A percentile compares a stretch with the other conserved stretches of the same genome.
phyloP scores from a whole-genome alignment of 2,797 vertebrate genomes.

The Alcedo quadribrachys region DNA sequence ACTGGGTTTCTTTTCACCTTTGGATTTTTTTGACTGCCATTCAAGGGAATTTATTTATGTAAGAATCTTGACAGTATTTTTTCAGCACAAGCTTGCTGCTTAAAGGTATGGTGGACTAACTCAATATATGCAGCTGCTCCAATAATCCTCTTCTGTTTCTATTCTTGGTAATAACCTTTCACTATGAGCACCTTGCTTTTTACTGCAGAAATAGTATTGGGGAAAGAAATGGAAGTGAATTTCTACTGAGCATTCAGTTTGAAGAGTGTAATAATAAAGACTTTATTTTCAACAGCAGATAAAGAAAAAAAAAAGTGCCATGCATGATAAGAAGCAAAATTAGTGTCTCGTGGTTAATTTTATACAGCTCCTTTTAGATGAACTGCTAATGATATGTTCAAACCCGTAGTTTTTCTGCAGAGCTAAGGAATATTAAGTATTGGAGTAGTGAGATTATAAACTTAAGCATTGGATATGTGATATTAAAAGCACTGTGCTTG shows the following conservation, averaged over 20 bases:
- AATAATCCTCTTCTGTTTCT: neutral
- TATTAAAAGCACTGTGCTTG: neutral
- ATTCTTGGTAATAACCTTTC: neutral
- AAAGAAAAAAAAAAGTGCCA: neutral
- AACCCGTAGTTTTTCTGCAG: neutral
- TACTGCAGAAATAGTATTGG: neutral
- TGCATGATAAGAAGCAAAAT: conserved; percentile 8
- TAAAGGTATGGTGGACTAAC: neutral
- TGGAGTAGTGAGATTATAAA: neutral
- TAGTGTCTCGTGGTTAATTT: conserved; percentile 11
- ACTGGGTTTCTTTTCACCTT: neutral
- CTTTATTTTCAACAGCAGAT: neutral
- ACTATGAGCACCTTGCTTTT: neutral
- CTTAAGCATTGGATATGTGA: neutral
- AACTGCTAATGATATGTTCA: neutral
- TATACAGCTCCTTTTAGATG: neutral
- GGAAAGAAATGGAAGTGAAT: neutral
- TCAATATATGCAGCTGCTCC: neutral
- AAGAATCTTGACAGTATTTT: neutral
- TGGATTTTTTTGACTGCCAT: neutral
- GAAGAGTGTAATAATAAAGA: conserved; percentile 9
- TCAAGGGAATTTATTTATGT: neutral
- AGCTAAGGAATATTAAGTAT: neutral
- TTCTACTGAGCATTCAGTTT: neutral
- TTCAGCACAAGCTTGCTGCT: neutral